Conservation (phyloP, 2,888 invertebrate genomes). For the Drosophila mayaguana region DNA sequence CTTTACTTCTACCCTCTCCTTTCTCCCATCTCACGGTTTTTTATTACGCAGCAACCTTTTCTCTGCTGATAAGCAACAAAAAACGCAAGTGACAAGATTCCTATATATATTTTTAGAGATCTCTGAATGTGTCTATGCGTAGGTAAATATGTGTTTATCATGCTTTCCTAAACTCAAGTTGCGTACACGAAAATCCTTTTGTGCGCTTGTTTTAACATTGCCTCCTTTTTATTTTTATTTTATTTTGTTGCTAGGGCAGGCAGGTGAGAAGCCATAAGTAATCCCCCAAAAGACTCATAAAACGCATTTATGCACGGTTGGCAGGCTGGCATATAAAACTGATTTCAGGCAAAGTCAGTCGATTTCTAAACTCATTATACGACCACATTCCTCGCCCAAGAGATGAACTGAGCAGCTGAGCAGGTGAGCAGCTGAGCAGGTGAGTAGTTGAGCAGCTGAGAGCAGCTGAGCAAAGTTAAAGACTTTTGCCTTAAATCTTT, state of each 20-base stretch:
- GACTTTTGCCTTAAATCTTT: constrained; percentile 30
- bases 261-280: constrained; percentile 51
- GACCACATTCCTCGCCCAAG: not conserved
- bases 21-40: not conserved
- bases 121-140: constrained; percentile 4
- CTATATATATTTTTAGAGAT: constrained; percentile 8
- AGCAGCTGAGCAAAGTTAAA: constrained; percentile 17
- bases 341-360: constrained; percentile 19
- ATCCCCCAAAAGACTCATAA: constrained; percentile 42
- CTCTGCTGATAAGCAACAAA: not conserved
- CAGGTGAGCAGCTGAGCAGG: constrained; percentile 3
- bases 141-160: not conserved
- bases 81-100: constrained; percentile 10
- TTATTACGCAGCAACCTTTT: constrained; percentile 6
- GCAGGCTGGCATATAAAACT: constrained; percentile 37
- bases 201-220: constrained; percentile 14
- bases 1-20: not conserved
- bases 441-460: not conserved
- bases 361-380: constrained; percentile 17
- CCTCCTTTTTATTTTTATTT: not conserved
- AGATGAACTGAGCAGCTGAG: constrained; percentile 5
- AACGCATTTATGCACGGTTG: constrained; percentile 48
- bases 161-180: not conserved
- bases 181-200: constrained; percentile 52
- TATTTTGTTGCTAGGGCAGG: not conserved